Evolutionary conservation across 2,797 vertebrate species (phyloP).

Genomic region (Diplodus puntazzo): DNA sequence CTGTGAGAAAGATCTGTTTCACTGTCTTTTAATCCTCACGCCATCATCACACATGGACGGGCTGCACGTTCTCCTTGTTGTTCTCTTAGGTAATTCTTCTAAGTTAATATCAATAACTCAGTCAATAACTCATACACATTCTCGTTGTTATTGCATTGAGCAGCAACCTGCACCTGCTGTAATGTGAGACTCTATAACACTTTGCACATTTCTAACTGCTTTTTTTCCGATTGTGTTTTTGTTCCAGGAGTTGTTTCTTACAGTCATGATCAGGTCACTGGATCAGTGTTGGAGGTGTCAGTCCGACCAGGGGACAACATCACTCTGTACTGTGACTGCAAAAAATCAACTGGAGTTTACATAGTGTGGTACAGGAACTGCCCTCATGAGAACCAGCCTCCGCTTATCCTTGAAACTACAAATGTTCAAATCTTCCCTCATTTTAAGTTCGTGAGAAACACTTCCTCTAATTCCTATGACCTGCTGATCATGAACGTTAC

Average conservation of each 20-base stretch:
- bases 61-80: neutral
- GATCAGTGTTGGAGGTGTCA: constrained; percentile 17
- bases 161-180: neutral
- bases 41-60: constrained; percentile 19
- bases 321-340: constrained; percentile 48
- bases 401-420: constrained; percentile 41
- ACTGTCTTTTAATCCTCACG: neutral
- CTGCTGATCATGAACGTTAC: constrained; percentile 53
- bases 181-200: neutral
- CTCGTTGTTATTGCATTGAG: neutral
- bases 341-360: neutral
- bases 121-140: no score
- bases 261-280: constrained; percentile 1
- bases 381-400: constrained; percentile 53
- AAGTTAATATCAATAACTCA: neutral
- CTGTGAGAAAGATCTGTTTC: neutral
- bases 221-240: neutral
- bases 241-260: constrained; percentile 39
- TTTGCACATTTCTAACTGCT: neutral
- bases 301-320: constrained; percentile 51
- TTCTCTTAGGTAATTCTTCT: constrained; percentile 23
- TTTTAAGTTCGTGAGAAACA: constrained; percentile 26
- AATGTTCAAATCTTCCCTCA: no score
- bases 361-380: constrained; percentile 62
- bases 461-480: constrained; percentile 40